Percentiles rank a stretch among this genome's conserved stretches.
Conservation (phyloP, 1,140 invertebrate genomes). For the Drosophila bocki region DNA sequence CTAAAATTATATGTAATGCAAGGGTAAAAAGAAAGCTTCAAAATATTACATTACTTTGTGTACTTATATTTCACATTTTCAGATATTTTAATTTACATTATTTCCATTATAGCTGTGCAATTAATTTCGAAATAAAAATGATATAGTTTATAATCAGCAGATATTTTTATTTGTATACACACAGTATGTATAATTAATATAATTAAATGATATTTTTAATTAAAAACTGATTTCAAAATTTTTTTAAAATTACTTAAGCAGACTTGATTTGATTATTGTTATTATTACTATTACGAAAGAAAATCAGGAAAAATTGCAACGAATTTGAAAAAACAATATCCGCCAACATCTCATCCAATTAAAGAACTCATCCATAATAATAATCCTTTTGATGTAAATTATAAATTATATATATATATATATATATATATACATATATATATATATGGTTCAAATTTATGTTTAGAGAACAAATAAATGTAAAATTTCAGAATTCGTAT, state of each 20-base stretch:
- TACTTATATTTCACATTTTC: too few species aligned
- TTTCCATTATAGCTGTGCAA: too few species aligned
- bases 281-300: conserved; percentile 10
- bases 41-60: too few species aligned
- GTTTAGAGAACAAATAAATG: conserved; percentile 53
- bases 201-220: not conserved
- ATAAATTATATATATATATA: conserved; percentile 3
- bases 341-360: conserved; percentile 37
- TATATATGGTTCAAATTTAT: conserved; percentile 35
- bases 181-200: not conserved
- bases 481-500: conserved; percentile 38
- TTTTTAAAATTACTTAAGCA: not conserved
- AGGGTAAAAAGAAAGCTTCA: not conserved
- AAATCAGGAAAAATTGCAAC: conserved; percentile 59
- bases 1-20: not conserved
- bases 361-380: conserved; percentile 41
- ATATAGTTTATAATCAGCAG: not conserved
- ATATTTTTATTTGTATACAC: not conserved
- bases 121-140: not conserved
- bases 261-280: not conserved
- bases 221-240: not conserved
- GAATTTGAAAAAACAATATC: conserved; percentile 43
- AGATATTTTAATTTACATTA: too few species aligned
- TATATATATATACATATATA: conserved; percentile 26
- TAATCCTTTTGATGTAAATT: conserved; percentile 42